Evolutionary conservation across 2,113 vertebrate species (phyloP).

Genomic region (Perca flavescens): DNA sequence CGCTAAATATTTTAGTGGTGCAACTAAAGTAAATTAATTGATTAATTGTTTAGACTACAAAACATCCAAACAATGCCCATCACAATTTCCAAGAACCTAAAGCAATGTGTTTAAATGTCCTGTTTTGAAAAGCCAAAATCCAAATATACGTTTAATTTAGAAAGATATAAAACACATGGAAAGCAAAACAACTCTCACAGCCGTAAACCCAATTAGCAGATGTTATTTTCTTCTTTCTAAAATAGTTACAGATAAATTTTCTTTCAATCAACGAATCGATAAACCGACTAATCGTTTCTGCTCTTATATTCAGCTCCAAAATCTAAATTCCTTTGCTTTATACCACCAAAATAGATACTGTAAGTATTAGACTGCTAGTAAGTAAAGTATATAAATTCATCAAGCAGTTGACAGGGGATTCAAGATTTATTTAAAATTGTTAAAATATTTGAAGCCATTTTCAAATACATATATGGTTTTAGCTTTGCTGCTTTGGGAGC

Average conservation of each 20-base stretch:
- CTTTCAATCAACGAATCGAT: neutral
- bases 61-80: too few species aligned
- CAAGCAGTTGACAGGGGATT: conserved; percentile 18
- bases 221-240: too few species aligned
- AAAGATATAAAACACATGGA: neutral
- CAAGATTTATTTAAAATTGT: conserved; percentile 31
- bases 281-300: neutral
- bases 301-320: neutral
- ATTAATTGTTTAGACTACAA: neutral
- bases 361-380: neutral
- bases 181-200: too few species aligned
- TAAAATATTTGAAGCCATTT: conserved; percentile 30
- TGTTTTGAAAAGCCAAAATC: neutral
- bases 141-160: neutral
- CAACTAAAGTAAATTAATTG: too few species aligned
- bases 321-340: neutral
- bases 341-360: neutral
- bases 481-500: conserved; percentile 9
- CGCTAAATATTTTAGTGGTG: neutral
- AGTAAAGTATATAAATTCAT: neutral
- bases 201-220: too few species aligned
- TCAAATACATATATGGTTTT: conserved; percentile 12
- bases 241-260: neutral
- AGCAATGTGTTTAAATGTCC: neutral
- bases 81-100: too few species aligned